Evolutionary conservation across 2,888 invertebrate species (phyloP).

Genomic region (Idaea biselata): DNA sequence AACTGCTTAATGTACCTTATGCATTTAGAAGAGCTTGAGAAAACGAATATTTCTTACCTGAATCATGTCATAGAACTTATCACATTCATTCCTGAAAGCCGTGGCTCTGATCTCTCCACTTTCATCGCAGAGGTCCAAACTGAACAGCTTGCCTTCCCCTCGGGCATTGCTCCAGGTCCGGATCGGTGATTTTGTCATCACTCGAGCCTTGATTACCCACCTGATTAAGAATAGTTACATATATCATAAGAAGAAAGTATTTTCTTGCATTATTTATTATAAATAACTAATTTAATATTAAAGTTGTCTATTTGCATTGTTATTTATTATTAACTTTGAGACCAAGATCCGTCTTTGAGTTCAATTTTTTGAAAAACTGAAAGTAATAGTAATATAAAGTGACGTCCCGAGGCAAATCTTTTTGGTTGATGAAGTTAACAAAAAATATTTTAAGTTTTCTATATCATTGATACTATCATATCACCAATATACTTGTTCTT

Average conservation of each 20-base stretch:
- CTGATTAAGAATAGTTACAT: conserved; percentile 55
- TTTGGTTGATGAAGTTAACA: too few species aligned
- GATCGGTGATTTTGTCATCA: conserved; percentile 89
- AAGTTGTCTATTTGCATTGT: too few species aligned
- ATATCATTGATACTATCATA: too few species aligned
- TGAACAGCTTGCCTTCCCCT: conserved; percentile 96
- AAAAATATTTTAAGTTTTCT: too few species aligned
- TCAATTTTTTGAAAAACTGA: conserved; percentile 1
- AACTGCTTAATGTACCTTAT: too few species aligned
- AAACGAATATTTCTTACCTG: conserved; percentile 78
- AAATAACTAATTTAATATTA: too few species aligned
- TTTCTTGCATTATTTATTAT: too few species aligned
- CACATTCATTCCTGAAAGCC: conserved; percentile 92
- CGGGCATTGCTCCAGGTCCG: conserved; percentile 94
- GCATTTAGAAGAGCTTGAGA: too few species aligned
- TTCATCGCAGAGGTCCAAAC: conserved; percentile 95
- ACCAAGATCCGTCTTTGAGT: too few species aligned
- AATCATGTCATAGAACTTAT: conserved; percentile 93
- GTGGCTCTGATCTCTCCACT: conserved; percentile 96
- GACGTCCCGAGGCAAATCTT: not conserved
- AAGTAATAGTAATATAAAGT: too few species aligned
- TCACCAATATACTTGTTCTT: not conserved
- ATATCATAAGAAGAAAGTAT: conserved; percentile 17
- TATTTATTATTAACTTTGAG: too few species aligned
- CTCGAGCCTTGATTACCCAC: conserved; percentile 95